Evolutionary conservation across 2,797 vertebrate genomes (phyloP), one percentile per base, ranked within the genome.

Genomic region (Oreochromis mossambicus): DNA sequence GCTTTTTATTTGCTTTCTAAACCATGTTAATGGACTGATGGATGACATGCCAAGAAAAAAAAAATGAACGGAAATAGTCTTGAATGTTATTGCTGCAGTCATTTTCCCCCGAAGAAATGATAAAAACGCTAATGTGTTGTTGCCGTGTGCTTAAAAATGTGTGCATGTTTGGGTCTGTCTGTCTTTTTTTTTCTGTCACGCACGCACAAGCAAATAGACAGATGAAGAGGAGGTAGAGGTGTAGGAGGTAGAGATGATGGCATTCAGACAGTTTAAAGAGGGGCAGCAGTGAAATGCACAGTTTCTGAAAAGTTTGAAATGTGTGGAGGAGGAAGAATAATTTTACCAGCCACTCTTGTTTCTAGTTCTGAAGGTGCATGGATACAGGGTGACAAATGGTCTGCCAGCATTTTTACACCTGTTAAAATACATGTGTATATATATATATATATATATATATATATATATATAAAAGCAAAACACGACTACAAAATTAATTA

Each of bases 221-320:
- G 83, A 86, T 85, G 84, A 91, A 88, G 92, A 91, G 92, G 94
- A 92, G 88, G 91, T 83, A 90, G 87, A 92, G 88, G 90, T 93
- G 92, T 93, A 55, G 94, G 93, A 91, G 94, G 91, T 68, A 90
- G 84, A 90, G 85, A 93, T 92, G 90, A 93, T 92, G 91, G 88
- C 88, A 89, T 92, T 92, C 90, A 93, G 92, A 89, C 88, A 84
- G 83, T 90, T 92, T 92, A 86, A 91, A 94, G 81, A 91, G 88
- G 87, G 85, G 83, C 83, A 87, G 84, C 61, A 85, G 86, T 52
- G 68, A 90, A 85, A 84, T 77, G 77, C 76, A 76, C 77, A 73
- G 77, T 87, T 90, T 91, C 75, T 85, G 84, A 78, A 86, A 93
- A 89, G 85, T 92, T 92, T 86, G 83, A 75, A 85, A 84, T 78